These are phyloP conservation scores for Drosophila paramelanica DNA, from an alignment of 2,888 invertebrate genomes.

Conservation along the genomic window DNA sequence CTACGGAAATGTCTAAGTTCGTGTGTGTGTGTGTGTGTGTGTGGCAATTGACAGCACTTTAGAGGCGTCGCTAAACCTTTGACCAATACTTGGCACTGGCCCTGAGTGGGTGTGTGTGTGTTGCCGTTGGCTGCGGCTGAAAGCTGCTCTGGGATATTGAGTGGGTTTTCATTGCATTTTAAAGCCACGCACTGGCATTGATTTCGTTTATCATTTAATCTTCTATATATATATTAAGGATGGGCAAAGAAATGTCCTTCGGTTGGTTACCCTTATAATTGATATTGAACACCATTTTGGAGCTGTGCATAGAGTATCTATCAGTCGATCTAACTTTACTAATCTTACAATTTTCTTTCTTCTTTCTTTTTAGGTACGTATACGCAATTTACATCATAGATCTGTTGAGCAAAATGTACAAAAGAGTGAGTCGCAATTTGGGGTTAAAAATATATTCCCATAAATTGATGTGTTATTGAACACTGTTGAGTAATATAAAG, in stretches of 20 bases:
- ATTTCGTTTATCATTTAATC: too few relatives aligned
- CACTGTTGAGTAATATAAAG: too few relatives aligned
- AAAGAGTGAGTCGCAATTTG: too few relatives aligned
- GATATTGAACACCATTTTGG: too few relatives aligned
- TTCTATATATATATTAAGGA: too few relatives aligned
- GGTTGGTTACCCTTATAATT: too few relatives aligned
- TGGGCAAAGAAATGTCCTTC: too few relatives aligned
- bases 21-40: conserved; percentile 3
- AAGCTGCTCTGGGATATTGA: conserved; percentile 53
- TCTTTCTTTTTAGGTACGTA: conserved; percentile 69
- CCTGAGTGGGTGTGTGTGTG: conserved; percentile 12
- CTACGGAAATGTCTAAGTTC: conserved; percentile 8
- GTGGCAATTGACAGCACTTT: conserved; percentile 47
- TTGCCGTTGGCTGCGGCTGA: conserved; percentile 16
- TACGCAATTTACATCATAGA: conserved; percentile 18
- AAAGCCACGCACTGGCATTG: too few relatives aligned
- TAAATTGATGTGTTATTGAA: too few relatives aligned
- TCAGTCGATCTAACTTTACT: neutral
- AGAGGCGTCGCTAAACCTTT: conserved; percentile 31
- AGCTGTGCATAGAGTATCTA: too few relatives aligned
- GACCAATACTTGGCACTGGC: conserved; percentile 17
- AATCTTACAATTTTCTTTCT: conserved; percentile 40
- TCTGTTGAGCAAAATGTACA: too few relatives aligned
- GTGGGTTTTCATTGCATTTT: conserved; percentile 40
- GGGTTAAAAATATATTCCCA: too few relatives aligned